These are phyloP conservation scores for Perca schrenkii DNA, from an alignment of 2,113 vertebrate species.

Conservation along the genomic window DNA sequence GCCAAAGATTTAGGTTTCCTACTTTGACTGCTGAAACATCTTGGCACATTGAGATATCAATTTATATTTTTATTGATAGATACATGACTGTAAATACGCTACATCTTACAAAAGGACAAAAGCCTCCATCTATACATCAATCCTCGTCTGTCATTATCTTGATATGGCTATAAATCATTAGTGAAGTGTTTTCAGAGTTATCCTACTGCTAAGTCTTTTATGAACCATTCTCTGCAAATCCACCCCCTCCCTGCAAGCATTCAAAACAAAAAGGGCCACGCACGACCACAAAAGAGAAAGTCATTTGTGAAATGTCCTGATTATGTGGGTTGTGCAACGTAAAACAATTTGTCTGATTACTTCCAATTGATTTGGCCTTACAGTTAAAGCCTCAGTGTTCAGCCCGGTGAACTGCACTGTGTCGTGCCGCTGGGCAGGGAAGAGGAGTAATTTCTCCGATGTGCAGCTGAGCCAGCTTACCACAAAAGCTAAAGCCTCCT, in stretches of 20 bases:
- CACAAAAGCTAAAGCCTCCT: conserved; percentile 81
- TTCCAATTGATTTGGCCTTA: conserved; percentile 86
- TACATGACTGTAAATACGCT: conserved; percentile 46
- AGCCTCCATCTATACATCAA: conserved; percentile 42
- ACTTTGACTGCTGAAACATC: conserved; percentile 36
- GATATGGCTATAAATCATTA: conserved; percentile 73
- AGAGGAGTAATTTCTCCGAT: conserved; percentile 84
- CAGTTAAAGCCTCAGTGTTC: conserved; percentile 76
- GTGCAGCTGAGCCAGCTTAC: conserved; percentile 85
- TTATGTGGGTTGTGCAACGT: conserved; percentile 85
- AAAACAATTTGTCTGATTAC: conserved; percentile 89
- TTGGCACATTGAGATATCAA: conserved; percentile 31
- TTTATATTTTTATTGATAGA: conserved; percentile 55
- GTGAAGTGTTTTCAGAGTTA: conserved; percentile 70
- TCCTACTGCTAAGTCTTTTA: conserved; percentile 75
- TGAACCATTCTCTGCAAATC: conserved; percentile 68
- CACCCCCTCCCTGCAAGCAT: conserved; percentile 29
- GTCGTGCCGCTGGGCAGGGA: conserved; percentile 58
- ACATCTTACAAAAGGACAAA: conserved; percentile 45
- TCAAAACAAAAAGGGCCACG: conserved; percentile 71
- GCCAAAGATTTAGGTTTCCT: conserved; percentile 36
- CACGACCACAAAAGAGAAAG: conserved; percentile 80
- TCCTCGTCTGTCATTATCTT: conserved; percentile 59
- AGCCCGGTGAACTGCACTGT: conserved; percentile 56
- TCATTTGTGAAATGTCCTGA: conserved; percentile 87